phyloP scores from a whole-genome alignment of 2,113 vertebrate genomes.

The Notothenia rossii region DNA sequence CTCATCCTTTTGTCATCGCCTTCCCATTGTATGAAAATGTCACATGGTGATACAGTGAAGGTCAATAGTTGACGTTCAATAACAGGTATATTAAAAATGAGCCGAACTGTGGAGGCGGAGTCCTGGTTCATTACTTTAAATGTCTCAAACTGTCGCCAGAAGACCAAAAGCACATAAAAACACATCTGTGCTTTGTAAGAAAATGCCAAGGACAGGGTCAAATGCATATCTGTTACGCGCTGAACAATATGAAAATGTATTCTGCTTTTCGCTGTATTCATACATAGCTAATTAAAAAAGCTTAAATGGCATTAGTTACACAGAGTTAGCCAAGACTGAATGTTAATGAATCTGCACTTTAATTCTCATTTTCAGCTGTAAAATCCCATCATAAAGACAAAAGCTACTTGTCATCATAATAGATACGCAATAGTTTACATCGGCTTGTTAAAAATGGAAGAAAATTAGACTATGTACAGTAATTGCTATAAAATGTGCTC shows the following conservation, averaged over 20 bases:
- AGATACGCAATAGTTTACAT: neutral
- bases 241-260: neutral
- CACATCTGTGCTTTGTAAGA: neutral
- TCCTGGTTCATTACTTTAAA: constrained; percentile 30
- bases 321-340: neutral
- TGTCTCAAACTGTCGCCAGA: neutral
- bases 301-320: neutral
- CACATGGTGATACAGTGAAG: constrained; percentile 47
- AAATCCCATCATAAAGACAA: neutral
- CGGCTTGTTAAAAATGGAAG: too few relatives aligned
- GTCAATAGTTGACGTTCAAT: constrained; percentile 52
- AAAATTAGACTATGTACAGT: too few relatives aligned
- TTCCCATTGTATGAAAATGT: constrained; percentile 60
- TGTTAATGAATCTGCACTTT: neutral
- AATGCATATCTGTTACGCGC: neutral
- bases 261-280: neutral
- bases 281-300: neutral
- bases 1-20: constrained; percentile 33
- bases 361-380: neutral
- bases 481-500: too few relatives aligned
- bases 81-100: constrained; percentile 15
- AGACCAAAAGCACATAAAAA: neutral
- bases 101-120: constrained; percentile 19
- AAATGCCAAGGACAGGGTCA: neutral
- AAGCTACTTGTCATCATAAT: too few relatives aligned